These are phyloP conservation scores for Onchidella celtica DNA, from an alignment of 2,888 invertebrate genomes.

Conservation along the genomic window DNA sequence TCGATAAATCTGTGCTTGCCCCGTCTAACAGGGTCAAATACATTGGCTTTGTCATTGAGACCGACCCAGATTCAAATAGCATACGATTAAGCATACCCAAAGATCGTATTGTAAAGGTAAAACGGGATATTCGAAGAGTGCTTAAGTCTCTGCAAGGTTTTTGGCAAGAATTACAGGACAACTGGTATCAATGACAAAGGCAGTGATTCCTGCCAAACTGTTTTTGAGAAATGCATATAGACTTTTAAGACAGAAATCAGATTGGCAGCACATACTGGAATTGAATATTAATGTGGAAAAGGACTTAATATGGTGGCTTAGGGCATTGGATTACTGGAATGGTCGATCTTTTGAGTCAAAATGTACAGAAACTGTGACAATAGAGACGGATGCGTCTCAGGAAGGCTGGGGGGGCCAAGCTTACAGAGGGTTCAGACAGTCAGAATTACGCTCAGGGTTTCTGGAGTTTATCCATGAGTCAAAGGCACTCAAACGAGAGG, in stretches of 20 bases:
- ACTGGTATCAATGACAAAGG: not conserved
- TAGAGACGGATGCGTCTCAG: not conserved
- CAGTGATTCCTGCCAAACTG: not conserved
- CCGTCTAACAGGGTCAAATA: not conserved
- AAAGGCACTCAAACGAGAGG: slow-evolving; percentile 1
- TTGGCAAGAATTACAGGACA: not conserved
- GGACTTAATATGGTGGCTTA: not conserved
- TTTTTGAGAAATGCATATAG: not conserved
- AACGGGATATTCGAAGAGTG: not conserved
- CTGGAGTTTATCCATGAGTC: not conserved
- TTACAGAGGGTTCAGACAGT: not conserved
- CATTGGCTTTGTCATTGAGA: not conserved
- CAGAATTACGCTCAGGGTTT: slow-evolving; percentile 26
- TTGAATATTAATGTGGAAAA: not conserved
- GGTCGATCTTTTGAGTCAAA: not conserved
- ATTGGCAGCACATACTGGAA: not conserved
- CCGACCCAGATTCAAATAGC: not conserved
- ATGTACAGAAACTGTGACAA: not conserved
- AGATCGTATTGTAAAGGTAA: not conserved
- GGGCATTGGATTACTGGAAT: not conserved
- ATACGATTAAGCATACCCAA: not conserved
- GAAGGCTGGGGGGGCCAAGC: not conserved
- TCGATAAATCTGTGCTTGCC: not conserved
- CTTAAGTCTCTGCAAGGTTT: not conserved
- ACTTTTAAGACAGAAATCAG: not conserved